Conservation (phyloP, 2,888 invertebrate genomes). For the Vandiemenella viatica region DNA sequence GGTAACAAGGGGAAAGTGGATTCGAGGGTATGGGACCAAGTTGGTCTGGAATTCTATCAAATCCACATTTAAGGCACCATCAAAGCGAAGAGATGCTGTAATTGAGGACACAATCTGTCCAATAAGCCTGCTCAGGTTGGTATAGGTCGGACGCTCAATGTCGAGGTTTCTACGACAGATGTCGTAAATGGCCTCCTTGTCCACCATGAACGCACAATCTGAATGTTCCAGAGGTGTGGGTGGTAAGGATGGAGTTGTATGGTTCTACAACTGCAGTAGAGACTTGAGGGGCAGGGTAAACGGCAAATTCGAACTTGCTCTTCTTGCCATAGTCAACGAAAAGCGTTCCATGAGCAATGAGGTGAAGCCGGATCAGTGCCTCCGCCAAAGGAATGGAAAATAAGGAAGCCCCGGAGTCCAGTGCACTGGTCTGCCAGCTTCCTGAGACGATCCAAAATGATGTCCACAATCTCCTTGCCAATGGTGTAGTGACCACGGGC, state of each 20-base stretch:
- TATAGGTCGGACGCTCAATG: too few relatives aligned
- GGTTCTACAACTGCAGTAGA: slow-evolving; percentile 87
- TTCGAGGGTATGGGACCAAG: too few relatives aligned
- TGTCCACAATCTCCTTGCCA: slow-evolving; percentile 54
- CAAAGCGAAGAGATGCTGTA: too few relatives aligned
- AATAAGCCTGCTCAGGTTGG: too few relatives aligned
- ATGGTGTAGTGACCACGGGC: slow-evolving; percentile 78
- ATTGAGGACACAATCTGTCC: too few relatives aligned
- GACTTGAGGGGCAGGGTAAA: slow-evolving; percentile 79
- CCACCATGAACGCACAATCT: slow-evolving; percentile 53
- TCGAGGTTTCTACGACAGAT: too few relatives aligned
- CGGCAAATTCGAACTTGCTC: slow-evolving; percentile 73
- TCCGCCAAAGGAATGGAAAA: slow-evolving; percentile 75
- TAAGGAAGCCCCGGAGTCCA: slow-evolving; percentile 67
- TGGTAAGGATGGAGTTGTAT: slow-evolving; percentile 80
- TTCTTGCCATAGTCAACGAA: slow-evolving; percentile 74
- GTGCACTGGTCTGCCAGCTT: too few relatives aligned
- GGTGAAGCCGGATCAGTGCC: slow-evolving; percentile 80
- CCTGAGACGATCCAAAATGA: slow-evolving; percentile 53
- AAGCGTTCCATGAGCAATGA: slow-evolving; percentile 73
- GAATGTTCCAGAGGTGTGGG: slow-evolving; percentile 80
- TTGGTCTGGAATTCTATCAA: too few relatives aligned
- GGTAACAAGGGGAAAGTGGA: too few relatives aligned
- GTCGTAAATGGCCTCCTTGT: slow-evolving; percentile 66
- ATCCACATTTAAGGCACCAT: too few relatives aligned